These are phyloP conservation scores for Phaetusa simplex DNA, from an alignment of 2,113 vertebrate species.

Conservation along the genomic window DNA sequence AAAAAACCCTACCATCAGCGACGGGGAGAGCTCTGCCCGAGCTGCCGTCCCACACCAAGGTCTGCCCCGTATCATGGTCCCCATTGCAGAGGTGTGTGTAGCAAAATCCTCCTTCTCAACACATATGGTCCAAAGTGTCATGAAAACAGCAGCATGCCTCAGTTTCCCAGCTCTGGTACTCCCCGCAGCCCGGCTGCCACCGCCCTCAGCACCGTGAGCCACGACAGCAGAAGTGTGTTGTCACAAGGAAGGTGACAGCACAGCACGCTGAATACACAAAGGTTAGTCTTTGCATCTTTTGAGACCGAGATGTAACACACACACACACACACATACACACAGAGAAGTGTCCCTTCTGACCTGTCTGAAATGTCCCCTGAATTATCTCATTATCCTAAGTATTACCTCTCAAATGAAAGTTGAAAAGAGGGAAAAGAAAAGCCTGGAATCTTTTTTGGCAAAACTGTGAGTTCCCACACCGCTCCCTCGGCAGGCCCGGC, in stretches of 20 bases:
- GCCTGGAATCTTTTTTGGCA: not conserved
- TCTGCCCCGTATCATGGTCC: not conserved
- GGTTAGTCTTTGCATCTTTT: not conserved
- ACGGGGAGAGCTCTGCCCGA: not conserved
- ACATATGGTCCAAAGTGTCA: not conserved
- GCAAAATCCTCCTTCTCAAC: not conserved
- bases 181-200: not conserved
- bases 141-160: not conserved
- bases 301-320: not conserved
- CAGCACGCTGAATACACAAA: not conserved
- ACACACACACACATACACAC: not conserved
- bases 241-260: not conserved
- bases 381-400: not conserved
- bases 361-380: not conserved
- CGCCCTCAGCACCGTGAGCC: fast-evolving
- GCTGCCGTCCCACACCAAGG: not conserved
- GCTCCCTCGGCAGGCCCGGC: not conserved
- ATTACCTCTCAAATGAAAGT: not conserved
- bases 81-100: not conserved
- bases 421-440: not conserved
- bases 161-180: not conserved
- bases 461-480: not conserved
- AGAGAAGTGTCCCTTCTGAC: not conserved
- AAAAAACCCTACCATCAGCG: not conserved
- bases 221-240: fast-evolving